Base-by-base conservation (phyloP, 2,888 invertebrate genomes). In the Thymelicus sylvestris region DNA sequence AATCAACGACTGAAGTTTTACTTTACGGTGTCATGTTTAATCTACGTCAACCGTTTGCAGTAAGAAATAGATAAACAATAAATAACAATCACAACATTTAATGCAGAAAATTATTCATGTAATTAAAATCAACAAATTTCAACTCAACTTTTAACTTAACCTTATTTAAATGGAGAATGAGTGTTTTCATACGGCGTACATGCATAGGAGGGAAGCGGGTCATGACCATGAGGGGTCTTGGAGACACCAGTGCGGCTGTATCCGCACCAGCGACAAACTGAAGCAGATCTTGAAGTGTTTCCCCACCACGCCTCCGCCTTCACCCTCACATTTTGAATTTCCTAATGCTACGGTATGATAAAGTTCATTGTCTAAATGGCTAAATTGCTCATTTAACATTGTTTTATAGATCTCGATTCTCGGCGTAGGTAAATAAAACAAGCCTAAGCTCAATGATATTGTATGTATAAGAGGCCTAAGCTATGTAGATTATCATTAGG, bases 261-360 rank as follows among this genome's bases (percentile, higher is more conserved):
- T 88, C 52, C 81, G 80, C 41, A 93, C 92, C 50, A 93, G 91
- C 72, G 90, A 91, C 2, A 93, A 92, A 77, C 75, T 93, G 62
- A 86, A 83, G 67, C 74, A 83, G 64, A 81, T 92, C 24, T 72
- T 93, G 15, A 79, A 81, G 38, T 71, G 74, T 0, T 92, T 93
- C 68, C 92, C 92, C 0, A 13, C 78, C 2, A 76, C 89, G 0
- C 86, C 89, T 0, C 88, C 91, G 0, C 90, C 91, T 0, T 76
- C 88, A 1, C 83, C 86, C 0, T 77, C 44, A 65, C 59, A 31
- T 63, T 47, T 71, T 60, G 38, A 69, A 0, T 59, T 55, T 55
- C 62, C 44, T 57, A 62, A 61, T 44, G 6, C 68, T 31, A 5
- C 47, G 68, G 68, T 59, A 44, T 31, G 19, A 15, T n/a, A 10